Conservation (phyloP, 2,113 vertebrate species). For the Excalfactoria chinensis region DNA sequence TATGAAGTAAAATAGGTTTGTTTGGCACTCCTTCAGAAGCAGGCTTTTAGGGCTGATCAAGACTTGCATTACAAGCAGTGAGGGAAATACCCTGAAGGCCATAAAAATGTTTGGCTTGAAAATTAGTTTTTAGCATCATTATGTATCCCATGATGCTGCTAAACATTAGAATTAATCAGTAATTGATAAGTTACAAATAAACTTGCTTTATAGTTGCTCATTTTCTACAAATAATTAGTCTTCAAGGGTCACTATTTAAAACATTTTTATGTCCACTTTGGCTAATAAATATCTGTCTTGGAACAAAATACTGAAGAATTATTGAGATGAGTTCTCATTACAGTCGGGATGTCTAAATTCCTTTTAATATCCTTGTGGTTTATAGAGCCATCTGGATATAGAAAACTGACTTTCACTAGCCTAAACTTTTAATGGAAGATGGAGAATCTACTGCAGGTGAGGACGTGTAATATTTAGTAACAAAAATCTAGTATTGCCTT, state of each 20-base stretch:
- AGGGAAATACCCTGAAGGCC: neutral
- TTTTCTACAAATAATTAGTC: neutral
- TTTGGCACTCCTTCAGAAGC: slow-evolving; percentile 39
- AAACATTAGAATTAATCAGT: neutral
- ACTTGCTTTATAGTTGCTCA: neutral
- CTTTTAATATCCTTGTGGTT: neutral
- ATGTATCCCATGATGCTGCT: neutral
- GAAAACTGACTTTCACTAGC: fast-evolving
- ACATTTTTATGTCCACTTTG: neutral
- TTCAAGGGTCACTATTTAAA: neutral
- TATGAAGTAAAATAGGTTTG: slow-evolving; percentile 22
- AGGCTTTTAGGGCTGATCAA: neutral
- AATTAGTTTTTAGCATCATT: neutral
- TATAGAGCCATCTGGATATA: neutral
- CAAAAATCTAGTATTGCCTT: neutral
- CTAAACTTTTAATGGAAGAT: neutral
- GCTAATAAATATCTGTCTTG: neutral
- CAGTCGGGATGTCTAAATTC: neutral
- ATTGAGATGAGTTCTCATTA: neutral
- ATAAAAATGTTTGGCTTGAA: slow-evolving; percentile 14
- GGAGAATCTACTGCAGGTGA: neutral
- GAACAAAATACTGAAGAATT: neutral
- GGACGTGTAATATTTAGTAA: neutral
- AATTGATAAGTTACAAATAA: neutral
- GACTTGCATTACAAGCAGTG: slow-evolving; percentile 21